Evolutionary conservation across 2,113 vertebrate species (phyloP).

Genomic region (Myotis yumanensis): DNA sequence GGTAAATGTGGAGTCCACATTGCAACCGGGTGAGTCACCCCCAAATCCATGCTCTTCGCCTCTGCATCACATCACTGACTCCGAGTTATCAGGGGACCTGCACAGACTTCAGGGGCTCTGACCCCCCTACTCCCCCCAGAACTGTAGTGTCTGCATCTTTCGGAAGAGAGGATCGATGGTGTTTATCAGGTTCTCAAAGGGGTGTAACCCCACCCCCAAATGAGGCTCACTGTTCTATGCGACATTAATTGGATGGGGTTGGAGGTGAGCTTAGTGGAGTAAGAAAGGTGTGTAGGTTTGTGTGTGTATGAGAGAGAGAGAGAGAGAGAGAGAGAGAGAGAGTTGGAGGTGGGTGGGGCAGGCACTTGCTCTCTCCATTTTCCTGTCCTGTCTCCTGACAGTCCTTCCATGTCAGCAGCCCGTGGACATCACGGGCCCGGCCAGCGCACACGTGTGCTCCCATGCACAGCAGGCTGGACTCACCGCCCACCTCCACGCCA

Average conservation of each 20-base stretch:
- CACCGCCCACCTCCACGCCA: not conserved
- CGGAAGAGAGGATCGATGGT: not conserved
- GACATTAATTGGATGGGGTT: not conserved
- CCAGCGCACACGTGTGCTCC: not conserved
- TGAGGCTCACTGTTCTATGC: not conserved
- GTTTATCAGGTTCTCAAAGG: not conserved
- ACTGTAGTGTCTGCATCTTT: not conserved
- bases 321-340: not conserved
- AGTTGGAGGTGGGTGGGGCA: not conserved
- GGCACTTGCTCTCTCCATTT: accelerated
- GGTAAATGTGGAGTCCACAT: not conserved
- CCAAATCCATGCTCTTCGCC: not conserved
- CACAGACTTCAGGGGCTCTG: not conserved
- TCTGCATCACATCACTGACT: accelerated
- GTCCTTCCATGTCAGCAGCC: accelerated
- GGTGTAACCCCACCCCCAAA: accelerated
- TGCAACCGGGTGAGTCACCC: not conserved
- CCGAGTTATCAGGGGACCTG: not conserved
- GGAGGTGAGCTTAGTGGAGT: not conserved
- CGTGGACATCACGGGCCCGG: not conserved
- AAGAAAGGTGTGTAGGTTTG: not conserved
- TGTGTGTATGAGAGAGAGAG: not conserved
- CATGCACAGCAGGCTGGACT: not conserved
- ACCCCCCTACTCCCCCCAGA: too few relatives aligned
- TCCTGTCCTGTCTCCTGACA: accelerated